Percentiles rank a stretch among this genome's conserved stretches.
Conservation (phyloP, 2,888 invertebrate genomes). For the Rotaria socialis region DNA sequence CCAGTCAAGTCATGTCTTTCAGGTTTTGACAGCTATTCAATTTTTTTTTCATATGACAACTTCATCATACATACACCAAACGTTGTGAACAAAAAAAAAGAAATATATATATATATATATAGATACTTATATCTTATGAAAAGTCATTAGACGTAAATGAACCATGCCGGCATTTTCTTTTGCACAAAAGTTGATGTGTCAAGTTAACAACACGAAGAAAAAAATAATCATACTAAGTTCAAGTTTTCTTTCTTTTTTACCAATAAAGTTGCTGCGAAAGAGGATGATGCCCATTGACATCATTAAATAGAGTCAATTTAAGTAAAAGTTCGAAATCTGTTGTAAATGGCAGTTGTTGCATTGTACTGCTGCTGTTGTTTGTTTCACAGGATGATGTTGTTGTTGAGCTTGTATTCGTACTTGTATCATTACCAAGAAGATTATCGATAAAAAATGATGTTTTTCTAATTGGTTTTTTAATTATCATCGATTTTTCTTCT, state of each 20-base stretch:
- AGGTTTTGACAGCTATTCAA: not conserved
- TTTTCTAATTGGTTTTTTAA: not conserved
- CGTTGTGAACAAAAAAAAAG: not conserved
- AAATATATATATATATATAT: not conserved
- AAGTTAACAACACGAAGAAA: slow-evolving; percentile 11
- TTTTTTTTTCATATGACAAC: not conserved
- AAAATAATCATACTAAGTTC: slow-evolving; percentile 19
- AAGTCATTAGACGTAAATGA: slow-evolving; percentile 34
- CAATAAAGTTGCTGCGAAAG: not conserved
- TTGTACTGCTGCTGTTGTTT: not conserved
- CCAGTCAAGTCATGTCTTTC: slow-evolving; percentile 21
- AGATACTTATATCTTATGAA: not conserved
- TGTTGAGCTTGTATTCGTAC: slow-evolving; percentile 1
- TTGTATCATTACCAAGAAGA: slow-evolving; percentile 21
- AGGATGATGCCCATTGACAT: not conserved
- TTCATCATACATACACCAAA: not conserved
- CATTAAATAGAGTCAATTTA: not conserved
- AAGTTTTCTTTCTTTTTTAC: not conserved
- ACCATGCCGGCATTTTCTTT: not conserved
- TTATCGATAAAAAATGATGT: slow-evolving; percentile 32
- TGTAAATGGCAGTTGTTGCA: not conserved
- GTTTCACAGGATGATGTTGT: not conserved
- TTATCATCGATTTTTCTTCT: not conserved
- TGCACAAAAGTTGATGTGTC: slow-evolving; percentile 28
- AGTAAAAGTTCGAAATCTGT: not conserved